Evolutionary conservation across 2,113 vertebrate genomes (phyloP).

Genomic region (Hylia prasina): DNA sequence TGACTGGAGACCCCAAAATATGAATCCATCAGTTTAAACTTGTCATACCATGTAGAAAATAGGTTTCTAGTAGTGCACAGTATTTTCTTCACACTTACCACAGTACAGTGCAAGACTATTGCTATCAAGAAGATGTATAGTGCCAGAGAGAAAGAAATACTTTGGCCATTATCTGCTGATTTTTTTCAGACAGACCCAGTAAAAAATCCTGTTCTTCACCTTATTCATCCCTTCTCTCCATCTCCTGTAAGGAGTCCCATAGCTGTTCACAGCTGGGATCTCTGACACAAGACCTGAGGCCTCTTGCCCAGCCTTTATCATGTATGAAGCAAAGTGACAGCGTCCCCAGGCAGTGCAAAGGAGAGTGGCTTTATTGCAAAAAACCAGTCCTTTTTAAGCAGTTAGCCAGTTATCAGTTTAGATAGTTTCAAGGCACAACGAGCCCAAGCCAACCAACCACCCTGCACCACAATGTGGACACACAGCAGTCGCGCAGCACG

Average conservation of each 20-base stretch:
- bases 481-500: rapidly evolving
- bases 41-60: background rate
- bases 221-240: background rate
- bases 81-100: background rate
- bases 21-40: background rate
- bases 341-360: background rate
- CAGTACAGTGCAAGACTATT: background rate
- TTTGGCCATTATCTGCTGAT: background rate
- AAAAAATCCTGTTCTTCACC: background rate
- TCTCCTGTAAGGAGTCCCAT: background rate
- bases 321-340: rapidly evolving
- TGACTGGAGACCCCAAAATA: background rate
- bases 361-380: background rate
- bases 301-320: background rate
- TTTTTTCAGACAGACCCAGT: background rate
- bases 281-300: background rate
- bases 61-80: background rate
- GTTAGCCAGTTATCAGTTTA: background rate
- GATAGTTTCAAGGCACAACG: background rate
- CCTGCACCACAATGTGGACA: background rate
- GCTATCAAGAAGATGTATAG: background rate
- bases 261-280: background rate
- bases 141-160: background rate
- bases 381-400: background rate
- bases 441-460: background rate